Percentiles rank a stretch among this genome's conserved stretches.
Evolutionary conservation across 1,140 invertebrate genomes (phyloP).

Genomic region (Cataglyphis hispanica): DNA sequence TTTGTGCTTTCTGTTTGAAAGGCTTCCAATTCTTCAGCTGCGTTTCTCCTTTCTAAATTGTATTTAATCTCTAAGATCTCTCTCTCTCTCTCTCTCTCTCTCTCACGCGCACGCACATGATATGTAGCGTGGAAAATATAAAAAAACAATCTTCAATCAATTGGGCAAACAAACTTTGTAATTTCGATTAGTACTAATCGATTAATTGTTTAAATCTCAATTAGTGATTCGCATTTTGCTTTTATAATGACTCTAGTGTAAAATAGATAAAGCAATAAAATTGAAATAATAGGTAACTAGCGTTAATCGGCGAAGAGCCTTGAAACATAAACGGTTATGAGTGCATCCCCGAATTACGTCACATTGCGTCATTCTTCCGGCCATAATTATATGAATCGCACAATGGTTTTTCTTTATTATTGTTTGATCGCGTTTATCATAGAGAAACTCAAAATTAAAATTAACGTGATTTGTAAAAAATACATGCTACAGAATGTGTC

Average conservation of each 20-base stretch:
- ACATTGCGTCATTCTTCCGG: constrained; percentile 57
- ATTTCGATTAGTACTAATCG: not conserved
- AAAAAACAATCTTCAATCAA: too few relatives aligned
- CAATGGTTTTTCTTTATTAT: not conserved
- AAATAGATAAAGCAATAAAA: constrained; percentile 10
- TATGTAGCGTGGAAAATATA: too few relatives aligned
- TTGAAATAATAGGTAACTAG: constrained; percentile 27
- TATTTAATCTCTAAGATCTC: not conserved
- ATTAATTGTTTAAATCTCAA: not conserved
- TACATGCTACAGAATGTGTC: not conserved
- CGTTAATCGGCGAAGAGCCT: constrained; percentile 5
- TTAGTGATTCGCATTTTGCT: not conserved
- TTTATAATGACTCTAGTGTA: not conserved
- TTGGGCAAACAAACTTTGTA: too few relatives aligned
- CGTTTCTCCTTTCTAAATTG: constrained; percentile 21
- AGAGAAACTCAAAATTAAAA: too few relatives aligned
- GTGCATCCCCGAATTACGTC: constrained; percentile 44
- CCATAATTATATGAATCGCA: constrained; percentile 37
- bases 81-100: too few relatives aligned
- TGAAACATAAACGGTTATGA: not conserved
- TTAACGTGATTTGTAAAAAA: not conserved
- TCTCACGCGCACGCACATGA: too few relatives aligned
- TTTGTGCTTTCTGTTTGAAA: not conserved
- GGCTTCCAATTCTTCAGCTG: not conserved
- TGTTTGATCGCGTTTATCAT: too few relatives aligned